Percentiles rank a stretch among this genome's conserved stretches.
phyloP scores from a whole-genome alignment of 2,113 vertebrate genomes.

The Podilymbus podiceps region DNA sequence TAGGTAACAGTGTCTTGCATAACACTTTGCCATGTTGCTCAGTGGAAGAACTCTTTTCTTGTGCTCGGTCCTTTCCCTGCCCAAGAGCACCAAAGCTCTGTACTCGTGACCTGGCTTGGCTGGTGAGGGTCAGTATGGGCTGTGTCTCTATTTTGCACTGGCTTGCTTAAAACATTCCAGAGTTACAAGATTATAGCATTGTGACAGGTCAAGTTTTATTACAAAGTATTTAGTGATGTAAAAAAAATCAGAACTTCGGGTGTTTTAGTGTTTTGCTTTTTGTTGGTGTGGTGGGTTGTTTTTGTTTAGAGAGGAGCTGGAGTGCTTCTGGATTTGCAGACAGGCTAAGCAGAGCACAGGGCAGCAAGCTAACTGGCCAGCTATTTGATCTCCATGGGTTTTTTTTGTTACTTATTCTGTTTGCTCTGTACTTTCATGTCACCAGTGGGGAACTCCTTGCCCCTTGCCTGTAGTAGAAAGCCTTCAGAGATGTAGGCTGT shows the following conservation, averaged over 20 bases:
- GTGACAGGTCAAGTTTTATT: too few species aligned
- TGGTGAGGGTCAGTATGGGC: neutral
- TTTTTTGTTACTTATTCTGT: neutral
- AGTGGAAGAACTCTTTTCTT: accelerated
- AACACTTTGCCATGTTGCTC: neutral
- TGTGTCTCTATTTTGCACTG: neutral
- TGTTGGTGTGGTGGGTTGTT: too few species aligned
- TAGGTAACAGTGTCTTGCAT: neutral
- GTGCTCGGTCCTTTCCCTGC: neutral
- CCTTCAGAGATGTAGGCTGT: neutral
- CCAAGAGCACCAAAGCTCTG: neutral
- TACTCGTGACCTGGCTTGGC: neutral
- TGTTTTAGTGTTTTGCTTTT: too few species aligned
- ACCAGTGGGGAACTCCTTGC: neutral
- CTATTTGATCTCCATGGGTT: neutral
- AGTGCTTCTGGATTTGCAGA: neutral
- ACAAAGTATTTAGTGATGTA: neutral
- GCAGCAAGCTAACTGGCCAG: neutral
- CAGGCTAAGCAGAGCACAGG: neutral
- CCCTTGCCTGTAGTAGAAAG: neutral
- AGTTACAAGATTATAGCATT: neutral
- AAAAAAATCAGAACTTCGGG: neutral
- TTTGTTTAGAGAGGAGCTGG: neutral
- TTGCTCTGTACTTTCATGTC: neutral
- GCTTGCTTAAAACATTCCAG: neutral